These are phyloP conservation scores for Arctia plantaginis DNA, from an alignment of 2,888 invertebrate species.

Conservation along the genomic window DNA sequence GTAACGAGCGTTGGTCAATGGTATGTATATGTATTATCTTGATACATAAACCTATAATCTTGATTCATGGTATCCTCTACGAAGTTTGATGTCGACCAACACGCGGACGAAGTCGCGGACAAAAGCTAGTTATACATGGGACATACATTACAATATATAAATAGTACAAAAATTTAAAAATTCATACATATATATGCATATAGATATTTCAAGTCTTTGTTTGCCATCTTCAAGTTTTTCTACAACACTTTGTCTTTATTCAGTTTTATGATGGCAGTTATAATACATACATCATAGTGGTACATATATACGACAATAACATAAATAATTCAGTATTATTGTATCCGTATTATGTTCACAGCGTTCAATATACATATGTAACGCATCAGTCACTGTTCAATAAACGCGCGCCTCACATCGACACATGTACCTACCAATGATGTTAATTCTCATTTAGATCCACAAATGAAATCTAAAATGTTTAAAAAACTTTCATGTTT, in stretches of 20 bases:
- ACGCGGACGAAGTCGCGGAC: too few relatives aligned
- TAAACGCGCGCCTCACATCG: conserved; percentile 18
- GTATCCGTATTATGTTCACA: not conserved
- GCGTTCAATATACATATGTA: conserved; percentile 1
- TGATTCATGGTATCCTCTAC: too few relatives aligned
- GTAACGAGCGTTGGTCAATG: too few relatives aligned
- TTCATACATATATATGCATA: too few relatives aligned
- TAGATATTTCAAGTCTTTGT: too few relatives aligned
- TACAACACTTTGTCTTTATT: not conserved
- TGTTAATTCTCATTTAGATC: conserved; percentile 12
- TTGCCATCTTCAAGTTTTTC: not conserved
- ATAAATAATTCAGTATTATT: not conserved
- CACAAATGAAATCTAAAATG: conserved; percentile 2
- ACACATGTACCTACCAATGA: conserved; percentile 7
- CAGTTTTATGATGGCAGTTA: not conserved
- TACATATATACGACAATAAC: not conserved
- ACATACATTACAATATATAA: too few relatives aligned
- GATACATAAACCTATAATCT: too few relatives aligned
- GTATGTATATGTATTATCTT: too few relatives aligned
- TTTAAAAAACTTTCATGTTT: not conserved
- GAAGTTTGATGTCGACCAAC: too few relatives aligned
- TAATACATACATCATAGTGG: not conserved
- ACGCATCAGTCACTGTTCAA: conserved; percentile 13
- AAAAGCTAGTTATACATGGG: too few relatives aligned
- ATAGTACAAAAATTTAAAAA: too few relatives aligned